These are phyloP conservation scores for Elaphurus davidianus DNA, from an alignment of 2,113 vertebrate species.

Conservation along the genomic window DNA sequence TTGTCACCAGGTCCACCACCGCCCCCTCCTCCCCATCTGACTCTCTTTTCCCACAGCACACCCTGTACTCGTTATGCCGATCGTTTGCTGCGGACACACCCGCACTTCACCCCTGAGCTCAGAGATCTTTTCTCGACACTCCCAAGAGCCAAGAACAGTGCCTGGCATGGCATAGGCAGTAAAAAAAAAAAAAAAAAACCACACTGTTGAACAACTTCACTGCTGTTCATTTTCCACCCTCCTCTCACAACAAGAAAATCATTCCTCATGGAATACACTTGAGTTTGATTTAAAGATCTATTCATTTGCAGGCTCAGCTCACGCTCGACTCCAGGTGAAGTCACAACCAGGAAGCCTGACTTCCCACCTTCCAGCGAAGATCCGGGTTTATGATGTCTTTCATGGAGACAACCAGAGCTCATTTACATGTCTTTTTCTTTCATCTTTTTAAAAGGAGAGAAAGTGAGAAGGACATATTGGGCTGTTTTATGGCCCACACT, in stretches of 20 bases:
- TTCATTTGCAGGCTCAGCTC: not conserved
- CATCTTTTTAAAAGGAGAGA: not conserved
- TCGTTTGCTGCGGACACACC: not conserved
- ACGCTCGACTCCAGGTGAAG: not conserved
- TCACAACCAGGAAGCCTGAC: not conserved
- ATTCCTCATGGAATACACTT: not conserved
- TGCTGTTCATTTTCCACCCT: not conserved
- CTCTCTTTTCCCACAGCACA: not conserved
- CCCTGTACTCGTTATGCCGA: not conserved
- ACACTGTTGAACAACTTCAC: slow-evolving; percentile 24
- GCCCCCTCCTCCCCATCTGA: not conserved
- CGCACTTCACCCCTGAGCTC: not conserved
- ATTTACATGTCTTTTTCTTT: not conserved
- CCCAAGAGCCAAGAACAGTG: slow-evolving; percentile 21
- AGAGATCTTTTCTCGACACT: not conserved
- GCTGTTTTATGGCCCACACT: not conserved
- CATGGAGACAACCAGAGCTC: not conserved
- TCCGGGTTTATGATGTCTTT: not conserved
- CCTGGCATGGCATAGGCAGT: not conserved
- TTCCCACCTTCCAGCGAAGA: not conserved
- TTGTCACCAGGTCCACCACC: fast-evolving
- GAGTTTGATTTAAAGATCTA: not conserved
- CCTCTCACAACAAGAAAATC: not conserved
- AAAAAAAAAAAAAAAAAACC: not conserved
- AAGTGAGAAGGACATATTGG: not conserved